phyloP scores from a whole-genome alignment of 2,113 vertebrate species.

The Nymphicus hollandicus region DNA sequence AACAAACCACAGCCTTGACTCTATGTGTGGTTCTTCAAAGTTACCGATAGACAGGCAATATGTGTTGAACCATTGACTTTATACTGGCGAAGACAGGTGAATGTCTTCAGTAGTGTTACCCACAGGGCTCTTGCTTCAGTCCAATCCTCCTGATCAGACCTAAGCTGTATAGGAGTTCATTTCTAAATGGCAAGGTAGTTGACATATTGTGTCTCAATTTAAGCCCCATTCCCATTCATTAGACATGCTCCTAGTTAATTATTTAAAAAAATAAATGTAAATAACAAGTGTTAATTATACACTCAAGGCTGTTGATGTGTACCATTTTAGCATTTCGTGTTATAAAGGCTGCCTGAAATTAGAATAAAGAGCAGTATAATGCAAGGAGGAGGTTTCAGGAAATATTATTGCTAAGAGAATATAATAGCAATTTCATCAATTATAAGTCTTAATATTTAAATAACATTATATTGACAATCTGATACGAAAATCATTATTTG shows the following conservation, averaged over 20 bases:
- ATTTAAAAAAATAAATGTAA: constrained; percentile 67
- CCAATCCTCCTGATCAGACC: neutral
- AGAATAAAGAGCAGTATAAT: constrained; percentile 21
- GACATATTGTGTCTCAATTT: constrained; percentile 57
- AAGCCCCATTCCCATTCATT: constrained; percentile 60
- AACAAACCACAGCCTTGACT: neutral
- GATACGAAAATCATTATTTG: neutral
- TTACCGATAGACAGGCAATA: neutral
- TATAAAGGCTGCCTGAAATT: constrained; percentile 32
- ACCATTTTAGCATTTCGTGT: neutral
- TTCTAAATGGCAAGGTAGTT: constrained; percentile 50
- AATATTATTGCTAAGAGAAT: neutral
- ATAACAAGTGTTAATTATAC: constrained; percentile 66
- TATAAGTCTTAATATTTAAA: constrained; percentile 24
- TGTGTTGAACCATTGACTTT: neutral
- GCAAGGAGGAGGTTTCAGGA: neutral
- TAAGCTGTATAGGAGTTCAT: neutral
- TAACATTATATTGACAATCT: neutral
- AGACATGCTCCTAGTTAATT: constrained; percentile 55
- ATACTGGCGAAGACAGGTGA: neutral
- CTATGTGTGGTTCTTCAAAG: neutral
- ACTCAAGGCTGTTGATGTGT: constrained; percentile 18
- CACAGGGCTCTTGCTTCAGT: neutral
- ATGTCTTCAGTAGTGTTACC: neutral
- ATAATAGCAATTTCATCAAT: neutral